These are phyloP conservation scores for Pachyramphus minor DNA, from an alignment of 2,113 vertebrate species.

Conservation along the genomic window DNA sequence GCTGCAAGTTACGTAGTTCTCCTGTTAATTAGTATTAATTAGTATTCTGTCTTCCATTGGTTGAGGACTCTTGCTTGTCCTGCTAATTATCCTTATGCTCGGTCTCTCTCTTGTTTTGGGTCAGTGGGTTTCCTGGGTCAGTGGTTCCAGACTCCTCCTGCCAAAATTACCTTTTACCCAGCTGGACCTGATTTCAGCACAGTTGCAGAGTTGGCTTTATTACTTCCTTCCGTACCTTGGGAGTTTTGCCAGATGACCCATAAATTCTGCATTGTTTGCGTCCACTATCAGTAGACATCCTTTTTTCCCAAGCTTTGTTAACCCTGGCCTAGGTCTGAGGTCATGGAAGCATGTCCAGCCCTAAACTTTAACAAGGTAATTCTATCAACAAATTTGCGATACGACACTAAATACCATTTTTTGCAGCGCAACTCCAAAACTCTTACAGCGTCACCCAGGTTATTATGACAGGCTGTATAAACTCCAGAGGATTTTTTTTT, in stretches of 20 bases:
- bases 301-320: not conserved
- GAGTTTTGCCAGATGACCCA: not conserved
- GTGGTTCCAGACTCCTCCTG: not conserved
- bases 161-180: not conserved
- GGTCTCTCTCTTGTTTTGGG: not conserved
- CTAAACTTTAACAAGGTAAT: not conserved
- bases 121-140: not conserved
- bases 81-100: not conserved
- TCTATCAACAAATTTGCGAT: not conserved
- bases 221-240: not conserved
- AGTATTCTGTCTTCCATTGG: rapidly evolving
- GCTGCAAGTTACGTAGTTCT: not conserved
- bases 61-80: not conserved
- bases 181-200: too few species aligned
- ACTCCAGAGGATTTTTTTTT: not conserved
- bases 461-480: not conserved
- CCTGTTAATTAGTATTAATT: not conserved
- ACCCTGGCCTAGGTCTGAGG: not conserved
- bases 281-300: not conserved
- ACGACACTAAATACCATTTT: not conserved
- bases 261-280: not conserved
- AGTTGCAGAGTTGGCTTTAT: not conserved
- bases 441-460: not conserved
- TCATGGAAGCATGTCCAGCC: not conserved
- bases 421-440: not conserved